Evolutionary conservation across 2,113 vertebrate species (phyloP).

Genomic region (Hippocampus barbouri): DNA sequence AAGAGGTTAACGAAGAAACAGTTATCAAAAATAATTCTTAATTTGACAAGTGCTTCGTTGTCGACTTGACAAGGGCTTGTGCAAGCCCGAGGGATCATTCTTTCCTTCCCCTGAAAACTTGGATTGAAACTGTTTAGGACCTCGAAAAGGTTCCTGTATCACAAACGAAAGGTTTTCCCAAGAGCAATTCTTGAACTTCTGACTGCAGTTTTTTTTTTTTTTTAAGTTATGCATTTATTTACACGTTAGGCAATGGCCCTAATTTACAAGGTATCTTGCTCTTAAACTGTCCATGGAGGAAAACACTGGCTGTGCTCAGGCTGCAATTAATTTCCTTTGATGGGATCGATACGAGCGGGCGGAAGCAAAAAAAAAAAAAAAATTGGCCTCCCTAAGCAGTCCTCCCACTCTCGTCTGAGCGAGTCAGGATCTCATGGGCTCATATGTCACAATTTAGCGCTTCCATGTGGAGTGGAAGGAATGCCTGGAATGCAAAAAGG

Average conservation of each 20-base stretch:
- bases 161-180: too few relatives aligned
- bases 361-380: neutral
- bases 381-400: constrained; percentile 31
- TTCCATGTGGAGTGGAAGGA: constrained; percentile 39
- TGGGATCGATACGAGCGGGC: constrained; percentile 50
- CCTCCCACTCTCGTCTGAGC: neutral
- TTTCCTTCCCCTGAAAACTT: too few relatives aligned
- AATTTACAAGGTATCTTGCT: neutral
- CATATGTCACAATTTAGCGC: constrained; percentile 39
- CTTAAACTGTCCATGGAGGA: constrained; percentile 30
- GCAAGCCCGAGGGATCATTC: too few relatives aligned
- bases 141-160: too few relatives aligned
- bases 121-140: too few relatives aligned
- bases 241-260: neutral
- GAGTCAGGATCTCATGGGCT: constrained; percentile 21
- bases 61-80: too few relatives aligned
- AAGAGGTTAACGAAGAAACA: too few relatives aligned
- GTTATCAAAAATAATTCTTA: too few relatives aligned
- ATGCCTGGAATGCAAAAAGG: constrained; percentile 54
- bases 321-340: constrained; percentile 42
- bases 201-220: neutral
- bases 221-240: constrained; percentile 22
- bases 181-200: too few relatives aligned
- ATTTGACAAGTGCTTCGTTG: too few relatives aligned
- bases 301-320: constrained; percentile 12